Conservation (phyloP, 2,797 vertebrate species). For the Anguilla megastoma region DNA sequence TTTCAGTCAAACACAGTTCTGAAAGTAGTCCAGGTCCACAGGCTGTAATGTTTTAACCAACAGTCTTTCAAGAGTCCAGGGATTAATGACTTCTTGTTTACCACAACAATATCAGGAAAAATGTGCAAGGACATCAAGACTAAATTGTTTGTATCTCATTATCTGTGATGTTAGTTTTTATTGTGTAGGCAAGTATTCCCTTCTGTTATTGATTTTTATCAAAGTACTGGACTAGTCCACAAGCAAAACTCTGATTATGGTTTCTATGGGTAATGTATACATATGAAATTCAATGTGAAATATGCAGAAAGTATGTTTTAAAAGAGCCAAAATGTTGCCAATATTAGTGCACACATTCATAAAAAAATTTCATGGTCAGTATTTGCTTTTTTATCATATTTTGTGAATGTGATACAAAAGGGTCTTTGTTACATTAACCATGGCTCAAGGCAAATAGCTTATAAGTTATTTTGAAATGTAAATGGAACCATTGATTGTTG, state of each 20-base stretch:
- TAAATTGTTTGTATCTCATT: slow-evolving; percentile 23
- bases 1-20: not conserved
- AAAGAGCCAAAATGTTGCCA: not conserved
- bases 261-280: not conserved
- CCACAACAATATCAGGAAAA: slow-evolving; percentile 25
- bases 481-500: slow-evolving; percentile 25
- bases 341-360: not conserved
- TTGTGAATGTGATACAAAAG: slow-evolving; percentile 25
- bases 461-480: slow-evolving; percentile 19
- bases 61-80: not conserved
- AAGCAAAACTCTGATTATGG: not conserved
- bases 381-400: slow-evolving; percentile 37
- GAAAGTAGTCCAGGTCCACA: not conserved
- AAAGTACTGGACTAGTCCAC: not conserved
- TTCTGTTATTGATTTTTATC: slow-evolving; percentile 12
- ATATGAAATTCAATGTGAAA: slow-evolving; percentile 29
- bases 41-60: not conserved
- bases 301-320: slow-evolving; percentile 14
- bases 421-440: slow-evolving; percentile 27
- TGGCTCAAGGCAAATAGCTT: slow-evolving; percentile 7
- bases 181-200: not conserved
- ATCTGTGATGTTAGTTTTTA: slow-evolving; percentile 8
- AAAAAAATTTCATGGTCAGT: slow-evolving; percentile 31
- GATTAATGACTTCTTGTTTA: slow-evolving; percentile 41
- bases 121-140: slow-evolving; percentile 21